A percentile compares a stretch with the other conserved stretches of the same genome.
These are phyloP conservation scores for Lindbergichthys nudifrons DNA, from an alignment of 2,797 vertebrate species.

Conservation along the genomic window DNA sequence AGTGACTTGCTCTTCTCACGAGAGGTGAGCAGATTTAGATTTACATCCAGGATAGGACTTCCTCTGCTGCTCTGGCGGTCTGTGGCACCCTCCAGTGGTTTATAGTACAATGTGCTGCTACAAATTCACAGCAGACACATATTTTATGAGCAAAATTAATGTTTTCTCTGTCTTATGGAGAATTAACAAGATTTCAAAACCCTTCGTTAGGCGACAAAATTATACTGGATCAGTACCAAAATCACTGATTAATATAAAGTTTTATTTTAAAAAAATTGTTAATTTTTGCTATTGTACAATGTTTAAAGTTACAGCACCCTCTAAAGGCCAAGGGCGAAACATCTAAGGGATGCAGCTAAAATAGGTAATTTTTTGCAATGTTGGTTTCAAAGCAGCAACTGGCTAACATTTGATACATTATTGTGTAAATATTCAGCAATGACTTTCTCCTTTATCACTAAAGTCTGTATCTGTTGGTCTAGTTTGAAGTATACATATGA, in stretches of 20 bases:
- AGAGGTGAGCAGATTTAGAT: constrained; percentile 6
- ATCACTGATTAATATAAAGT: neutral
- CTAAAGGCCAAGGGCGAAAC: constrained; percentile 3
- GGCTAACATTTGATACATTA: neutral
- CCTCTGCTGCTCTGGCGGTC: constrained; percentile 38
- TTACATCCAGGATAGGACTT: neutral
- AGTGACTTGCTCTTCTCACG: constrained; percentile 30
- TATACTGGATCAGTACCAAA: neutral
- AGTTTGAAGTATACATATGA: neutral
- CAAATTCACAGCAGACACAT: neutral
- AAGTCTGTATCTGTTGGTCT: neutral
- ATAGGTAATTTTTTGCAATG: neutral
- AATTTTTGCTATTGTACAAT: neutral
- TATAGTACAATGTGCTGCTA: neutral
- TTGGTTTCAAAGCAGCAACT: neutral
- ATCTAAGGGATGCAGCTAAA: neutral
- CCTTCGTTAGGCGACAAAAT: neutral
- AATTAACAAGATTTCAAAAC: neutral
- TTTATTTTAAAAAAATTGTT: neutral
- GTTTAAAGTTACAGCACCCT: neutral
- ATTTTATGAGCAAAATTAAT: neutral
- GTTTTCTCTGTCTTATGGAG: neutral
- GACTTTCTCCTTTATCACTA: neutral
- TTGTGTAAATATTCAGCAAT: neutral
- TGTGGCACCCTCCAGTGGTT: constrained; percentile 65